Percentiles rank a stretch among this genome's conserved stretches.
phyloP scores from a whole-genome alignment of 2,888 invertebrate species.

The Rhingia campestris region DNA sequence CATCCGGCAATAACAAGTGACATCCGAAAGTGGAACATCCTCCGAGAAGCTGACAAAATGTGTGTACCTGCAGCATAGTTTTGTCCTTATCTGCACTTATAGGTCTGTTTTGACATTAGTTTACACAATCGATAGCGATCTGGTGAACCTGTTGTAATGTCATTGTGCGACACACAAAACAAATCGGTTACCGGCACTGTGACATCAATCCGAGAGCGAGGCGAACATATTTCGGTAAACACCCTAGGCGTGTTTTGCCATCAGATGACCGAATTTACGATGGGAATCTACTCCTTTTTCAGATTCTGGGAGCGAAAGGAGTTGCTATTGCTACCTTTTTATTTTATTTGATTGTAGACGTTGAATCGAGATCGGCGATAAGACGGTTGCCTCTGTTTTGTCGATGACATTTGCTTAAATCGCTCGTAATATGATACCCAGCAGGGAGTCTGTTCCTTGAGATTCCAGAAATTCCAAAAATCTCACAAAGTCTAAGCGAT shows the following conservation, averaged over 20 bases:
- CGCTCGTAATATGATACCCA: neutral
- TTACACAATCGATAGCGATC: conserved; percentile 67
- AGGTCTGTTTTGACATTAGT: conserved; percentile 66
- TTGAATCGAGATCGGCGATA: conserved; percentile 50
- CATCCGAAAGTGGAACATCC: conserved; percentile 38
- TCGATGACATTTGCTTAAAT: conserved; percentile 38
- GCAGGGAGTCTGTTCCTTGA: neutral
- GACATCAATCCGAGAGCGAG: conserved; percentile 33
- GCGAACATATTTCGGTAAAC: conserved; percentile 29
- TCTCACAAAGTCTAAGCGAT: neutral
- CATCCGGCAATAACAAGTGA: conserved; percentile 40
- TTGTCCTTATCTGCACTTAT: conserved; percentile 32
- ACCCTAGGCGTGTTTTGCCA: conserved; percentile 21
- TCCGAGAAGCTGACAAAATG: conserved; percentile 8
- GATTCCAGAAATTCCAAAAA: neutral
- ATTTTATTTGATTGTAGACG: conserved; percentile 40
- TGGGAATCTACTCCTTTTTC: conserved; percentile 51
- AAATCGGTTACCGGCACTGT: conserved; percentile 55
- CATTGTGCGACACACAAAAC: conserved; percentile 26
- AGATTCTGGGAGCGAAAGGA: conserved; percentile 28
- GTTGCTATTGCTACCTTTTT: conserved; percentile 44
- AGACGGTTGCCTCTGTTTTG: conserved; percentile 31
- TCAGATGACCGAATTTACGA: conserved; percentile 53
- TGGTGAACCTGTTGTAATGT: conserved; percentile 45
- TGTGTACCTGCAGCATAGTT: conserved; percentile 5